Conservation (phyloP, 2,888 invertebrate genomes). For the Pharmacophagus antenor region DNA sequence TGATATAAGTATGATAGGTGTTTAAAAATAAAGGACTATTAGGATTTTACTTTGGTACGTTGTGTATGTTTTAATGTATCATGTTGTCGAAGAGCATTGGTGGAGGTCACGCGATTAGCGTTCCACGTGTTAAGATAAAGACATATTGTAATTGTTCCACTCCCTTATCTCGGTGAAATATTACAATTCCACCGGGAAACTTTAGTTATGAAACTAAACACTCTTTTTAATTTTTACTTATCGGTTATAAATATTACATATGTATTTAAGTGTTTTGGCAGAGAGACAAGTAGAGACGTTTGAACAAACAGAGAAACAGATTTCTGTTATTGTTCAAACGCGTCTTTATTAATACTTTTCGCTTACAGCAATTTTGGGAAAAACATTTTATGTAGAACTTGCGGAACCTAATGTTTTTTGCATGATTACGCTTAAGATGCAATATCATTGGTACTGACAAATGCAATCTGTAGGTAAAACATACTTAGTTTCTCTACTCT, state of each 20-base stretch:
- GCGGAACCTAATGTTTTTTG: too few relatives aligned
- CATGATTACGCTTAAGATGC: too few relatives aligned
- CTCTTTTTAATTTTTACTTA: not conserved
- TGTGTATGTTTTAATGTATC: slow-evolving; percentile 7
- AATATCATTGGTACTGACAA: too few relatives aligned
- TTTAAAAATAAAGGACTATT: too few relatives aligned
- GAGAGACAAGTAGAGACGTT: too few relatives aligned
- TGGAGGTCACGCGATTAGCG: slow-evolving; percentile 47
- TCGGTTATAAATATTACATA: too few relatives aligned
- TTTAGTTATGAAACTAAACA: slow-evolving; percentile 13
- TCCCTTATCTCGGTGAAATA: slow-evolving; percentile 26
- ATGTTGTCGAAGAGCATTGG: slow-evolving; percentile 12
- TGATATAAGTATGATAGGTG: not conserved
- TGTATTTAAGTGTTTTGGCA: too few relatives aligned
- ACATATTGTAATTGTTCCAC: slow-evolving; percentile 40
- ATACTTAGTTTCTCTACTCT: too few relatives aligned
- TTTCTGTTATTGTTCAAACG: not conserved
- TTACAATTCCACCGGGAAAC: slow-evolving; percentile 20
- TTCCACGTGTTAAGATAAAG: slow-evolving; percentile 62
- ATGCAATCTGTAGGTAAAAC: too few relatives aligned
- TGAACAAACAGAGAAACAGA: too few relatives aligned
- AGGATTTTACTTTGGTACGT: too few relatives aligned
- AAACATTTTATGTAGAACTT: not conserved
- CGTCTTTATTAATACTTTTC: not conserved
- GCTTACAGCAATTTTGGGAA: not conserved